phyloP scores from a whole-genome alignment of 2,797 vertebrate genomes.

The Chelon auratus region DNA sequence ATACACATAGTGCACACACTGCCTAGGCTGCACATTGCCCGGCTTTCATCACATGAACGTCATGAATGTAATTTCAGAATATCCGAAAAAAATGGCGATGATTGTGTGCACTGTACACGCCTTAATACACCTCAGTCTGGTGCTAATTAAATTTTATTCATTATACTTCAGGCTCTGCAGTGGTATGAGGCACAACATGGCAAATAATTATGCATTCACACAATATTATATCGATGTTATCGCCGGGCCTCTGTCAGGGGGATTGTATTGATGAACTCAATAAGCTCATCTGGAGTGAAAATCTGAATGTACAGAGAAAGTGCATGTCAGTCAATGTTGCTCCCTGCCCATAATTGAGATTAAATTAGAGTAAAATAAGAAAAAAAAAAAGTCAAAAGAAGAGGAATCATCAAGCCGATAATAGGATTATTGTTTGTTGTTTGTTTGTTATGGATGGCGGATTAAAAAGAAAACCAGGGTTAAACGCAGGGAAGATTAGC shows the following conservation, averaged over 20 bases:
- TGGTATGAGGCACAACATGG: slow-evolving; percentile 50
- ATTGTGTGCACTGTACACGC: not conserved
- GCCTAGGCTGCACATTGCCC: slow-evolving; percentile 13
- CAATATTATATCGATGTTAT: slow-evolving; percentile 62
- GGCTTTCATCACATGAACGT: slow-evolving; percentile 42
- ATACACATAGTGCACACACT: slow-evolving; percentile 38
- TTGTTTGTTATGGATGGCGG: slow-evolving; percentile 84
- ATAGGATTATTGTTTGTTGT: slow-evolving; percentile 87
- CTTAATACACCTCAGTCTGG: slow-evolving; percentile 42
- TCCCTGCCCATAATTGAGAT: slow-evolving; percentile 76
- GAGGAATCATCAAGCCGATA: slow-evolving; percentile 79
- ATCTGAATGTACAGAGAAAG: slow-evolving; percentile 57
- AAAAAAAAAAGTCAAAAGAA: slow-evolving; percentile 70
- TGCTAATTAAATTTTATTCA: slow-evolving; percentile 68
- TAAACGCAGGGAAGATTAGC: slow-evolving; percentile 83
- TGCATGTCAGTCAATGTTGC: slow-evolving; percentile 61
- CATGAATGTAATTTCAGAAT: slow-evolving; percentile 35
- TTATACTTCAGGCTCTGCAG: slow-evolving; percentile 42
- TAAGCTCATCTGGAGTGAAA: slow-evolving; percentile 55
- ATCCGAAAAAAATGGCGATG: slow-evolving; percentile 23
- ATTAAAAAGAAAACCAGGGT: slow-evolving; percentile 85
- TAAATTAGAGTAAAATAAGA: slow-evolving; percentile 68
- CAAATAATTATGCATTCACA: slow-evolving; percentile 60
- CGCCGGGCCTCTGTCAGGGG: slow-evolving; percentile 52
- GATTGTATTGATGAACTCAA: slow-evolving; percentile 59